Evolutionary conservation across 92 coral and sea anemone genomes (phyloP).

Genomic region (Pocillopora meandrina): DNA sequence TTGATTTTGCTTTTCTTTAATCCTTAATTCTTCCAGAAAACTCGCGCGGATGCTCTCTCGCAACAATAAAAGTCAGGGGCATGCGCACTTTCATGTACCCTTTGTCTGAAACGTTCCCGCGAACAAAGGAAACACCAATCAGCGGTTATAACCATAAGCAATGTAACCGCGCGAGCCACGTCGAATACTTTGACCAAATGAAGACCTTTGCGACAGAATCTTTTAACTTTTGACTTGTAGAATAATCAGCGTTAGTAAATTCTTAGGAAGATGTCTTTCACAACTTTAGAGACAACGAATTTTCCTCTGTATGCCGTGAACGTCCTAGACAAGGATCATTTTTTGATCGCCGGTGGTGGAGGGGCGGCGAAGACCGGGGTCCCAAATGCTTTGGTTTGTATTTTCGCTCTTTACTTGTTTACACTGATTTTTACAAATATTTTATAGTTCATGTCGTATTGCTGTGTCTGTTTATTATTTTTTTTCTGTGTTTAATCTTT

Average conservation of each 20-base stretch:
- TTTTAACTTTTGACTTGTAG: background rate
- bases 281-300: conserved; percentile 85
- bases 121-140: background rate
- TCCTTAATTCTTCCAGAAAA: too few relatives aligned
- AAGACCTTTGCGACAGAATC: background rate
- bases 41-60: background rate
- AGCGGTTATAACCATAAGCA: conserved; percentile 47
- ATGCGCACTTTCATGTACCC: background rate
- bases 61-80: background rate
- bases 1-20: too few relatives aligned
- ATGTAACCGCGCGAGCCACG: conserved; percentile 71
- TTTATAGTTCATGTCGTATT: background rate
- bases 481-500: background rate
- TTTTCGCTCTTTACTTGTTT: background rate
- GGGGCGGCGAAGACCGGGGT: conserved; percentile 98
- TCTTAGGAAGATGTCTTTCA: conserved; percentile 66
- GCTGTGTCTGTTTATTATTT: background rate
- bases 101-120: background rate
- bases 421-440: conserved; percentile 7
- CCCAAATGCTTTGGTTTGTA: conserved; percentile 93
- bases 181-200: conserved; percentile 34
- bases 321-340: conserved; percentile 84
- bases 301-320: conserved; percentile 97
- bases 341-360: conserved; percentile 94
- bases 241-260: background rate